Percentiles rank a stretch among this genome's conserved stretches.
phyloP scores from a whole-genome alignment of 2,888 invertebrate species.

The Lampropteryx suffumata region DNA sequence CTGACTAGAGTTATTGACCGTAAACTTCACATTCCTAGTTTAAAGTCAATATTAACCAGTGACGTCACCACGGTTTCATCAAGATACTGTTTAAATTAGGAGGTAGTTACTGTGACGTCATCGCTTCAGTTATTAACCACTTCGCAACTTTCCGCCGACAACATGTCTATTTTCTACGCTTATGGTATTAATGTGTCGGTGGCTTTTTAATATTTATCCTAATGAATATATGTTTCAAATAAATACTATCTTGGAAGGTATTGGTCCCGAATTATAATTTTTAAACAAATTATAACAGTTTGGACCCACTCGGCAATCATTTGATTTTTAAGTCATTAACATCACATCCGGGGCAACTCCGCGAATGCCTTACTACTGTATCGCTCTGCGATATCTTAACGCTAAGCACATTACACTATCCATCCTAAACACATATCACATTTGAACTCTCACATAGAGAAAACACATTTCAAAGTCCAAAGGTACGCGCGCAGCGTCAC shows the following conservation, averaged over 20 bases:
- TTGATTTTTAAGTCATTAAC: constrained; percentile 66
- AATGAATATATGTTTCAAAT: constrained; percentile 82
- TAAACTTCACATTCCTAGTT: constrained; percentile 44
- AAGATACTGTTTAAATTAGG: constrained; percentile 76
- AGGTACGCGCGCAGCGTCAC: constrained; percentile 67
- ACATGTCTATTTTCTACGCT: constrained; percentile 79
- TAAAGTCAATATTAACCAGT: constrained; percentile 56
- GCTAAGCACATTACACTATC: constrained; percentile 68
- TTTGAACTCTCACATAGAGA: constrained; percentile 75
- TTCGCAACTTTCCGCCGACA: constrained; percentile 80
- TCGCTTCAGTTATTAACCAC: constrained; percentile 48
- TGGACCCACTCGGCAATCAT: constrained; percentile 80
- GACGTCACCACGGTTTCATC: constrained; percentile 64
- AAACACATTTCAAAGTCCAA: constrained; percentile 70
- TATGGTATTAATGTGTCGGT: constrained; percentile 83
- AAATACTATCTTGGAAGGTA: constrained; percentile 83
- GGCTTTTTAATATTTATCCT: constrained; percentile 81
- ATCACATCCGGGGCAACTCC: constrained; percentile 61
- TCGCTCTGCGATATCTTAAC: constrained; percentile 79
- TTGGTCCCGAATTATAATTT: constrained; percentile 83
- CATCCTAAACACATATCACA: constrained; percentile 82
- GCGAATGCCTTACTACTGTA: constrained; percentile 71
- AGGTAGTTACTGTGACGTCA: constrained; percentile 75
- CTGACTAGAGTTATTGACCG: constrained; percentile 75
- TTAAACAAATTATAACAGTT: constrained; percentile 83